Conservation (phyloP, 2,113 vertebrate genomes). For the Mastomys coucha region DNA sequence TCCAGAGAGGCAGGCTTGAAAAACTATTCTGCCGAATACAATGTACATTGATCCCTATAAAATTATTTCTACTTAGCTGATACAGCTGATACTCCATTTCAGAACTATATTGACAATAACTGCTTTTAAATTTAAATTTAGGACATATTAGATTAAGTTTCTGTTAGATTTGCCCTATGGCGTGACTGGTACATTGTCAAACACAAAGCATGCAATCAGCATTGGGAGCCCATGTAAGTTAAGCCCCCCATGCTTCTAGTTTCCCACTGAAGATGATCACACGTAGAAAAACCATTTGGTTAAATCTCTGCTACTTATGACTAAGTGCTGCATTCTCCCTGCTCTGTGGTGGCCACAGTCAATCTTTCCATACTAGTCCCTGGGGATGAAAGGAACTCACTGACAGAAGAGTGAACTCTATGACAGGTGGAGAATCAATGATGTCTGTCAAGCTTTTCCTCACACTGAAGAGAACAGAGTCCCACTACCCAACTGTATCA, state of each 20-base stretch:
- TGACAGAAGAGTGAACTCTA: slow-evolving; percentile 1
- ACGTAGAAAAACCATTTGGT: background rate
- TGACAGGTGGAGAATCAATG: slow-evolving; percentile 12
- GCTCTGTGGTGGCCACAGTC: background rate
- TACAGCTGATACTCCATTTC: background rate
- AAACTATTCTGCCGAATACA: background rate
- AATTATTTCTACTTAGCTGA: slow-evolving; percentile 43
- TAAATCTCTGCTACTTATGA: slow-evolving; percentile 1
- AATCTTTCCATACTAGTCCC: background rate
- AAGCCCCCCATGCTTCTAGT: background rate
- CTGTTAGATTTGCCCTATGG: background rate
- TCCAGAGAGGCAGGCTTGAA: background rate
- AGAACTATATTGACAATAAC: slow-evolving; percentile 6
- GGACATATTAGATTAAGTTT: background rate
- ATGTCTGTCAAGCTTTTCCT: background rate
- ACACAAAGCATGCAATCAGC: slow-evolving; percentile 2
- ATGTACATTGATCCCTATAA: background rate
- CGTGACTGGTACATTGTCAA: background rate
- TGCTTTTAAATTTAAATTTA: slow-evolving; percentile 17
- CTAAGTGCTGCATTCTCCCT: background rate
- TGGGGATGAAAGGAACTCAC: slow-evolving; percentile 5
- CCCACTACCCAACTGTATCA: background rate
- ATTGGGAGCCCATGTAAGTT: background rate
- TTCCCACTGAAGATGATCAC: background rate
- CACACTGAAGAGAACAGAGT: background rate